Percentiles rank a stretch among this genome's conserved stretches.
phyloP scores from a whole-genome alignment of 1,140 invertebrate species.

The Agrilus planipennis region DNA sequence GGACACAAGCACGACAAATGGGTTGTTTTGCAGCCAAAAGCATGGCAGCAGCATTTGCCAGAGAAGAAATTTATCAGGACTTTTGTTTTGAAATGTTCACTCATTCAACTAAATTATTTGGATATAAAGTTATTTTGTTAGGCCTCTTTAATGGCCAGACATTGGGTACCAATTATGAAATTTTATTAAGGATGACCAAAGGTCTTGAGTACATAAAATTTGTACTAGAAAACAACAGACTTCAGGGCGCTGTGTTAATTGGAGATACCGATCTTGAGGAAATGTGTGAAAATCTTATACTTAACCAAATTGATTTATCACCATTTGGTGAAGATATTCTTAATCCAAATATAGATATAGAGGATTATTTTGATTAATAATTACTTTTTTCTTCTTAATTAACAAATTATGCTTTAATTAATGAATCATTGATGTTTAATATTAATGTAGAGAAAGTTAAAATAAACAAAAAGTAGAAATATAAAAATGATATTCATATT shows the following conservation, averaged over 20 bases:
- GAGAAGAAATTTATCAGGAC: slow-evolving; percentile 54
- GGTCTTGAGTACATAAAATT: slow-evolving; percentile 84
- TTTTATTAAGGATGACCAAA: slow-evolving; percentile 75
- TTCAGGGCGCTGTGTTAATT: slow-evolving; percentile 90
- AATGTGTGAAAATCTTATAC: slow-evolving; percentile 95
- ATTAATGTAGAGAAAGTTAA: too few relatives aligned
- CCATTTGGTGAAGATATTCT: slow-evolving; percentile 84
- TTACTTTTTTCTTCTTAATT: slow-evolving; percentile 1
- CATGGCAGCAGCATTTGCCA: slow-evolving; percentile 57
- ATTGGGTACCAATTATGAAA: slow-evolving; percentile 71
- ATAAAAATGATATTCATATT: too few relatives aligned
- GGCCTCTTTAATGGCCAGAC: slow-evolving; percentile 92
- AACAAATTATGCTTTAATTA: neutral
- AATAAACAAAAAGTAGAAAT: too few relatives aligned
- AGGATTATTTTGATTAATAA: slow-evolving; percentile 97
- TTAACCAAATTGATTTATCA: slow-evolving; percentile 86
- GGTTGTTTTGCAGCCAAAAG: slow-evolving; percentile 84
- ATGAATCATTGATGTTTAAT: too few relatives aligned
- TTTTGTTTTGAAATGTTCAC: slow-evolving; percentile 97
- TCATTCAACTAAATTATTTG: slow-evolving; percentile 92
- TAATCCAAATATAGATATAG: slow-evolving; percentile 92
- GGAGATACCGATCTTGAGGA: slow-evolving; percentile 97
- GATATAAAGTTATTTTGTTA: slow-evolving; percentile 85
- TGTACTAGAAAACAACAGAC: slow-evolving; percentile 68
- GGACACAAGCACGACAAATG: slow-evolving; percentile 98